Evolutionary conservation across 2,797 vertebrate genomes (phyloP).

Genomic region (Dromococcyx pavoninus): DNA sequence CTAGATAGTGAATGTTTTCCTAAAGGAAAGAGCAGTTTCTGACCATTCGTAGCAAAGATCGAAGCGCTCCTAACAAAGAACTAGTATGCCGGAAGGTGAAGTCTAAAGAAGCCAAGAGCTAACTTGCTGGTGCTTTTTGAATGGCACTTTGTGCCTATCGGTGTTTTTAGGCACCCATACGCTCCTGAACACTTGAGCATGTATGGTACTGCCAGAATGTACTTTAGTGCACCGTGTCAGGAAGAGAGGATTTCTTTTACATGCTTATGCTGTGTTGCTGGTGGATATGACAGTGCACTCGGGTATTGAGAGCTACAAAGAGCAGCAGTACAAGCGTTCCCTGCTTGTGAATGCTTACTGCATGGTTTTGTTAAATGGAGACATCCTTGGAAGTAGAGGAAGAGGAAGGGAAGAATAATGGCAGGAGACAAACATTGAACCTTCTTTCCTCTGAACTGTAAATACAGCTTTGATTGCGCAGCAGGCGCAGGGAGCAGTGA

Average conservation of each 20-base stretch:
- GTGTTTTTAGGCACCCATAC: neutral
- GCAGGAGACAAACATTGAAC: neutral
- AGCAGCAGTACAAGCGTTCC: neutral
- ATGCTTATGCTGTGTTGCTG: neutral
- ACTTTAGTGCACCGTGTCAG: neutral
- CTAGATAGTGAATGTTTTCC: neutral
- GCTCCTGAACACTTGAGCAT: neutral
- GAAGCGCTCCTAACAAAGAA: neutral
- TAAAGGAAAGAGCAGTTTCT: neutral
- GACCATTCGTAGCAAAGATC: neutral
- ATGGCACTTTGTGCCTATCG: neutral
- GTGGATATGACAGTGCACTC: neutral
- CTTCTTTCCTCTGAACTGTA: neutral
- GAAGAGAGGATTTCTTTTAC: neutral
- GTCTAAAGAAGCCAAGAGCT: neutral
- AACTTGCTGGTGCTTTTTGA: neutral
- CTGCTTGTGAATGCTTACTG: neutral
- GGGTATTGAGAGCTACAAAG: neutral
- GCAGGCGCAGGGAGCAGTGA: rapidly evolving
- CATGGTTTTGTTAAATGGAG: neutral
- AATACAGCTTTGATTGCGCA: neutral
- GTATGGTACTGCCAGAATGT: neutral
- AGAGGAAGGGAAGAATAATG: neutral
- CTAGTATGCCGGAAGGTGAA: neutral
- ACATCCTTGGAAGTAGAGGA: neutral